These are phyloP conservation scores for Eristalinus aeneus DNA, from an alignment of 2,888 invertebrate species.

Conservation along the genomic window DNA sequence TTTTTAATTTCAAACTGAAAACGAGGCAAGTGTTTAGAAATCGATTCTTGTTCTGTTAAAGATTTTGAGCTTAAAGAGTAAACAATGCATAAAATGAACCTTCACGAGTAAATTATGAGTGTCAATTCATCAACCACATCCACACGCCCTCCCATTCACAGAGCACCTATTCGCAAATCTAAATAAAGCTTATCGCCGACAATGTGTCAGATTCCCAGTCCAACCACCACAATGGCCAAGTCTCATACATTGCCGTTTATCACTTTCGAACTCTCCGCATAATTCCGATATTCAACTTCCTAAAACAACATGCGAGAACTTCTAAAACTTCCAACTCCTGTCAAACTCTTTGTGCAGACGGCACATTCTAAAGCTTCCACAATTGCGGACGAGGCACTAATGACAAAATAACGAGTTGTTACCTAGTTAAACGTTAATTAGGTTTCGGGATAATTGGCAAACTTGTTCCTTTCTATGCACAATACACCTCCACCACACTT, in stretches of 20 bases:
- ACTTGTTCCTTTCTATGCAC: slow-evolving; percentile 38
- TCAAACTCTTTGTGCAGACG: background rate
- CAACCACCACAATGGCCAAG: background rate
- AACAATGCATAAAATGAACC: too few relatives aligned
- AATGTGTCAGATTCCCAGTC: background rate
- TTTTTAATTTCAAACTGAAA: too few relatives aligned
- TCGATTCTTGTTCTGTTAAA: too few relatives aligned
- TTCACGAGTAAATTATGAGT: too few relatives aligned
- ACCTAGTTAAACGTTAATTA: slow-evolving; percentile 55
- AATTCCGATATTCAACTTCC: background rate
- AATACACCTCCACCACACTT: background rate
- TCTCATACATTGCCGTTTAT: background rate
- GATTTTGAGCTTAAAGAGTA: too few relatives aligned
- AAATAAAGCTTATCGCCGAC: background rate
- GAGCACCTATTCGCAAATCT: background rate
- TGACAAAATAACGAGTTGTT: slow-evolving; percentile 49
- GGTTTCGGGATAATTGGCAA: slow-evolving; percentile 49
- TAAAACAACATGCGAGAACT: background rate
- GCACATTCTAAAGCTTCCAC: slow-evolving; percentile 6
- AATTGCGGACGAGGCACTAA: slow-evolving; percentile 13
- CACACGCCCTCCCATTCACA: background rate
- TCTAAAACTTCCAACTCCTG: slow-evolving; percentile 6
- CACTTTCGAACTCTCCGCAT: slow-evolving; percentile 1
- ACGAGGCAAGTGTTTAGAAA: too few relatives aligned
- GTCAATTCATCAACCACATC: too few relatives aligned